A percentile compares a stretch with the other conserved stretches of the same genome.
phyloP scores from a whole-genome alignment of 2,888 invertebrate genomes.

The Fragum whitleyi region DNA sequence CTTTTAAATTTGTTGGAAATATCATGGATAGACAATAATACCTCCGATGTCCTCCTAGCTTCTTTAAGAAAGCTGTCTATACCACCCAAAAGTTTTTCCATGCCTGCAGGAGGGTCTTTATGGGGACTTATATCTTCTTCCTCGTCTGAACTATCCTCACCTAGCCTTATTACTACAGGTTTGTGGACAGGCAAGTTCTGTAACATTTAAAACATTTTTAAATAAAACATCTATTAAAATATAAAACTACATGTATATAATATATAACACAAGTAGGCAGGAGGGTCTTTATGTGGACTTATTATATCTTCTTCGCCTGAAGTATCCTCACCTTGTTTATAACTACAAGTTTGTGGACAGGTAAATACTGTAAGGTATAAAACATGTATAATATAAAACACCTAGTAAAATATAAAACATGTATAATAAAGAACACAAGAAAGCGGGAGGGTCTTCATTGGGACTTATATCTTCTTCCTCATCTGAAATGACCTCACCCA shows the following conservation, averaged over 20 bases:
- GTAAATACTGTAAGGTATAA: background rate
- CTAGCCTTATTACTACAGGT: slow-evolving; percentile 77
- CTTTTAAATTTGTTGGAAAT: too few relatives aligned
- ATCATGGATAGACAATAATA: too few relatives aligned
- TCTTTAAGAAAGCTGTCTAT: slow-evolving; percentile 77
- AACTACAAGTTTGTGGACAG: background rate
- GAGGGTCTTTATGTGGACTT: background rate
- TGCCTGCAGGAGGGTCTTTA: slow-evolving; percentile 27
- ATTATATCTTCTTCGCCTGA: slow-evolving; percentile 73
- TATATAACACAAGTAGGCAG: too few relatives aligned
- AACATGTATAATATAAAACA: too few relatives aligned
- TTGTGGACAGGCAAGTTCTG: slow-evolving; percentile 76
- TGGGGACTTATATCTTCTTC: slow-evolving; percentile 62
- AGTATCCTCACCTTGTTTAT: slow-evolving; percentile 71
- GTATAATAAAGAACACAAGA: too few relatives aligned
- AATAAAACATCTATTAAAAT: too few relatives aligned
- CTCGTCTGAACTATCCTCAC: slow-evolving; percentile 75
- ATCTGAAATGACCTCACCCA: slow-evolving; percentile 73
- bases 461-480: slow-evolving; percentile 67
- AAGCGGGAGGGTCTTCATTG: slow-evolving; percentile 3
- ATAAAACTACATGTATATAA: too few relatives aligned
- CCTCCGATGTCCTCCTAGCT: slow-evolving; percentile 71
- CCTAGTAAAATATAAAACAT: too few relatives aligned
- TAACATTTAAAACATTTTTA: too few relatives aligned
- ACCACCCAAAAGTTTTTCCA: slow-evolving; percentile 66